Conservation (phyloP, 2,888 invertebrate genomes). For the Eupithecia pulchellata region DNA sequence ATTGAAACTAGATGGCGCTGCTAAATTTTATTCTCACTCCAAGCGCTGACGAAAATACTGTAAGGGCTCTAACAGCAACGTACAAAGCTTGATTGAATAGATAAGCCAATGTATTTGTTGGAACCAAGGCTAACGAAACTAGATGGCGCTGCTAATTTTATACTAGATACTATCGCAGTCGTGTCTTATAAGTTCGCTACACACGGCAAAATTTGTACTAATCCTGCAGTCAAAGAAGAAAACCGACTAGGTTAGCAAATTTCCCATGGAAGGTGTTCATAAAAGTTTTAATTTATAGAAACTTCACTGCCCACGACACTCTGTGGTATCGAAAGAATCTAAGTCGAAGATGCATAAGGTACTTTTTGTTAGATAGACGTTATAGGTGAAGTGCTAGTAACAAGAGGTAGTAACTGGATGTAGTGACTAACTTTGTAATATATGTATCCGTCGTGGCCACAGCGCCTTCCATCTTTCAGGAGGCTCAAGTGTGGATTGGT, state of each 20-base stretch:
- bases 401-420: background rate
- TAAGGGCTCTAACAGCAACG: no score
- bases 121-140: background rate
- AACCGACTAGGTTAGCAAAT: background rate
- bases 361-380: background rate
- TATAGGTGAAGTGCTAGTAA: background rate
- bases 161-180: background rate
- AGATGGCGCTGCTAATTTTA: background rate
- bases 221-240: background rate
- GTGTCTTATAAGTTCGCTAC: background rate
- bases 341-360: background rate
- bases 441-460: background rate
- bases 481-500: background rate
- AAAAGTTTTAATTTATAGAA: background rate
- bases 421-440: background rate
- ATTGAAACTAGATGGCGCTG: constrained; percentile 1
- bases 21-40: background rate
- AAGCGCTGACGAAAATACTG: no score
- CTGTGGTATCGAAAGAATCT: background rate
- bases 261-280: background rate
- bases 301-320: background rate
- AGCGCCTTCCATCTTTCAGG: background rate
- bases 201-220: background rate
- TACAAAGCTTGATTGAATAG: no score
- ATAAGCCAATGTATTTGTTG: background rate